Evolutionary conservation across 2,797 vertebrate genomes (phyloP), one percentile per base, ranked within the genome.

Genomic region (Melanotaenia pygmaea): DNA sequence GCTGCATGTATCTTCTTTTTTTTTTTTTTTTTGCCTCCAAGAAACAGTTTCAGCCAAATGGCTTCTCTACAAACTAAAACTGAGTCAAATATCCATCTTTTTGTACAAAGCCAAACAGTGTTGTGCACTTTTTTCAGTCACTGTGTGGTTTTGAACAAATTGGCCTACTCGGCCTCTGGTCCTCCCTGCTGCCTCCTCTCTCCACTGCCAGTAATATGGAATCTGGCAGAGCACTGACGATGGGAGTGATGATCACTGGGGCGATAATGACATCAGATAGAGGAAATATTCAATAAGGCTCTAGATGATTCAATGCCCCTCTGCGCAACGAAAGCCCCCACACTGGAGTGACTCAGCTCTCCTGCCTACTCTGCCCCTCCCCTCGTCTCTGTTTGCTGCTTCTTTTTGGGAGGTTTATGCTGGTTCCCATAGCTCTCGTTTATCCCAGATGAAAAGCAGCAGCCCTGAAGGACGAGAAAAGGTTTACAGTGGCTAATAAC

Each of bases 261-360:
- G 78, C 30, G 68, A 83, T 92, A 91, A 91, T 89, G 86, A 83
- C 88, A 89, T 91, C 86, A 87, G 71, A 86, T 83, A 68, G 71
- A 90, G 90, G 84, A 90, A 89, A 89, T 90, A 82, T 91, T 93
- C 83, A 87, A 90, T 91, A 90, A 87, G 74, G 65, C 78, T 79
- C 64, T 61, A 64, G 86, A 89, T 94, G 91, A 93, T 91, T 92
- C 89, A 87, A 80, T 78, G 78, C 59, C 74, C 85, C 76, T 74
- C 73, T 77, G 75, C n/a, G 59, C 72, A 77, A 76, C 38, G 14
- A 7, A 60, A 85, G 81, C 91, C 83, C 87, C 90, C 90, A 87
- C 89, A 71, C 69, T 14, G 60, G 67, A 61, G 79, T 94, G 93
- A 94, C 79, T 95, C 94, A 93, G 91, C 87, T 72, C 79, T 74